phyloP scores from a whole-genome alignment of 2,797 vertebrate species.

The Oreonectes daqikongensis region DNA sequence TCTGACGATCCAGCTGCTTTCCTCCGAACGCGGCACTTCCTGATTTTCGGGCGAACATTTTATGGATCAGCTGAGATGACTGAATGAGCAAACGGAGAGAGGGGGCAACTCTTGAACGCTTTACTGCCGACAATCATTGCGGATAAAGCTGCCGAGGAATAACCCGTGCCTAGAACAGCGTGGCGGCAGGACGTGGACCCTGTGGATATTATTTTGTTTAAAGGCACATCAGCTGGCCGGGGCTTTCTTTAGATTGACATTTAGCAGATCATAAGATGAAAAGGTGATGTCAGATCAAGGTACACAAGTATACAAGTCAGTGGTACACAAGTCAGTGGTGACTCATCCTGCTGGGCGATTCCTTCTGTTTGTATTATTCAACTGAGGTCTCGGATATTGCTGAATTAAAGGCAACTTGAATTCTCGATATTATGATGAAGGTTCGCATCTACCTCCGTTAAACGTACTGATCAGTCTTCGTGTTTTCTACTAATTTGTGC shows the following conservation, averaged over 20 bases:
- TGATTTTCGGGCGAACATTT: not conserved
- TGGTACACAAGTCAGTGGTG: not conserved
- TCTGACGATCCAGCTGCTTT: not conserved
- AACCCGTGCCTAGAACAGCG: not conserved
- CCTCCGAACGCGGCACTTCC: conserved; percentile 7
- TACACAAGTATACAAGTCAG: no score
- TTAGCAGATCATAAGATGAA: not conserved
- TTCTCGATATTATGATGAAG: not conserved
- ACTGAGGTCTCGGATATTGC: not conserved
- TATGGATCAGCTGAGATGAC: conserved; percentile 13
- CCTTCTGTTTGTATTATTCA: not conserved
- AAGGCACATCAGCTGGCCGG: not conserved
- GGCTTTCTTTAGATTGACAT: not conserved
- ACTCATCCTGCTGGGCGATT: not conserved
- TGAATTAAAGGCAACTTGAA: not conserved
- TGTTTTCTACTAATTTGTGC: not conserved
- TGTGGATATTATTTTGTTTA: not conserved
- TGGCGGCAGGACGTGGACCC: not conserved
- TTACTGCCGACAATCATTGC: not conserved
- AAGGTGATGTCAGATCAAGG: not conserved
- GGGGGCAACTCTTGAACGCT: conserved; percentile 1
- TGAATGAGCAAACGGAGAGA: conserved; percentile 15
- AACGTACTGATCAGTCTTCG: not conserved
- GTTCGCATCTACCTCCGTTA: not conserved
- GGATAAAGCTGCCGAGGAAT: not conserved